phyloP scores from a whole-genome alignment of 2,888 invertebrate species.

The Leptothorax acervorum region DNA sequence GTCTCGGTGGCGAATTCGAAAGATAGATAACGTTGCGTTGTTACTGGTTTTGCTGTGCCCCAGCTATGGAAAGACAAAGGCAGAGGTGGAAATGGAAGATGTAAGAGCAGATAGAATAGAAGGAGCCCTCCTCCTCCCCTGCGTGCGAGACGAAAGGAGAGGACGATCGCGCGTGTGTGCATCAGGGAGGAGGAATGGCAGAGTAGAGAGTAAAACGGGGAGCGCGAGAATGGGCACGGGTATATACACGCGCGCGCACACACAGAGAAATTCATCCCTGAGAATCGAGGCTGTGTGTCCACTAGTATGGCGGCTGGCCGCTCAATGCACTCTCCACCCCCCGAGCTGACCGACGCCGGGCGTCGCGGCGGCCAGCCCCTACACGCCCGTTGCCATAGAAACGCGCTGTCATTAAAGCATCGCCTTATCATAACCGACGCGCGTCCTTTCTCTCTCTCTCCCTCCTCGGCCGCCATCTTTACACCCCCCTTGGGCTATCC shows the following conservation, averaged over 20 bases:
- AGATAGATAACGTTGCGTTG: conserved; percentile 79
- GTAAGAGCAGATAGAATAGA: conserved; percentile 59
- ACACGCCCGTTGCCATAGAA: conserved; percentile 83
- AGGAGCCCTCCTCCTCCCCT: conserved; percentile 19
- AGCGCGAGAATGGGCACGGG: conserved; percentile 77
- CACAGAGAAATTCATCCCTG: conserved; percentile 82
- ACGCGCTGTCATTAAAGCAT: conserved; percentile 86
- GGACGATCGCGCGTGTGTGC: conserved; percentile 49
- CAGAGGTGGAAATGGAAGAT: conserved; percentile 67
- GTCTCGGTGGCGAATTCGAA: conserved; percentile 56
- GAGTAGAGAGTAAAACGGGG: conserved; percentile 67
- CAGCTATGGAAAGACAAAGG: conserved; percentile 68
- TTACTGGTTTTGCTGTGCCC: conserved; percentile 70
- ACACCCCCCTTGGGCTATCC: conserved; percentile 79
- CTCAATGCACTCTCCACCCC: conserved; percentile 80
- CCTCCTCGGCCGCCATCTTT: conserved; percentile 83
- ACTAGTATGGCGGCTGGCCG: conserved; percentile 84
- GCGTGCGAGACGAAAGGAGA: conserved; percentile 68
- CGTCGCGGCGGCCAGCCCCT: conserved; percentile 84
- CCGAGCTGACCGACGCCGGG: conserved; percentile 84
- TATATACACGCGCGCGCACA: conserved; percentile 67
- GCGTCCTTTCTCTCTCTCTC: conserved; percentile 76
- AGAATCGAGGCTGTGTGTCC: conserved; percentile 83
- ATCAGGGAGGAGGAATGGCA: conserved; percentile 56
- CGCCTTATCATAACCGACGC: conserved; percentile 86